Conservation (phyloP, 2,797 vertebrate genomes). For the Emys orbicularis region DNA sequence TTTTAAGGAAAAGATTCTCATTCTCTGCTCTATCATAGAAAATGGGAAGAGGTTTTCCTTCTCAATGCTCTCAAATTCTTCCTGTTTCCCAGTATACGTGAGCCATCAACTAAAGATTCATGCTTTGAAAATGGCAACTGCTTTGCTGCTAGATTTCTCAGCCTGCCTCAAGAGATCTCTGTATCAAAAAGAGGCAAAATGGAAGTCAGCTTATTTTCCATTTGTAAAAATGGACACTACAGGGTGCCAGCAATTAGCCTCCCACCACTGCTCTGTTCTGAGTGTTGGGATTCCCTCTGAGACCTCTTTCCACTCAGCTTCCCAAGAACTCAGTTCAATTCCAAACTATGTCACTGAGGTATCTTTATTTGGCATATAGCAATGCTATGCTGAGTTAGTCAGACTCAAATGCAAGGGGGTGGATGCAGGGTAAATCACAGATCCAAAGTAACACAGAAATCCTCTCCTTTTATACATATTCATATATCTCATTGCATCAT, state of each 20-base stretch:
- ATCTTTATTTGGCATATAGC: too few relatives aligned
- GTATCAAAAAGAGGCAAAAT: neutral
- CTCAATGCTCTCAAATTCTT: neutral
- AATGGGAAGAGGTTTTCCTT: neutral
- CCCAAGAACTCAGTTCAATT: too few relatives aligned
- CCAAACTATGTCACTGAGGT: too few relatives aligned
- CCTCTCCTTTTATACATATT: too few relatives aligned
- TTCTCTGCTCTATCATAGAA: neutral
- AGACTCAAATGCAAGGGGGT: too few relatives aligned
- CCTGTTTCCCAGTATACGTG: neutral
- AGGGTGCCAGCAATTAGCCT: neutral
- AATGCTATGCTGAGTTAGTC: too few relatives aligned
- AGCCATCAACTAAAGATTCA: neutral
- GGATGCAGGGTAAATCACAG: too few relatives aligned
- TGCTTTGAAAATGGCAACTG: neutral
- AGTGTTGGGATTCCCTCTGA: too few relatives aligned
- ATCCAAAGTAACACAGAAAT: too few relatives aligned
- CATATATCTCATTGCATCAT: too few relatives aligned
- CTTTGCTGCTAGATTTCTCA: neutral
- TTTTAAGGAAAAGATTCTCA: neutral
- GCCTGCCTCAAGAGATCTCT: neutral
- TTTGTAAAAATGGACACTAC: neutral
- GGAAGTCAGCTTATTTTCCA: neutral
- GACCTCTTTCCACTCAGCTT: too few relatives aligned
- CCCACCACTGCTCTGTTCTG: neutral